These are phyloP conservation scores for Micropterix aruncella DNA, from an alignment of 2,888 invertebrate genomes.

Conservation along the genomic window DNA sequence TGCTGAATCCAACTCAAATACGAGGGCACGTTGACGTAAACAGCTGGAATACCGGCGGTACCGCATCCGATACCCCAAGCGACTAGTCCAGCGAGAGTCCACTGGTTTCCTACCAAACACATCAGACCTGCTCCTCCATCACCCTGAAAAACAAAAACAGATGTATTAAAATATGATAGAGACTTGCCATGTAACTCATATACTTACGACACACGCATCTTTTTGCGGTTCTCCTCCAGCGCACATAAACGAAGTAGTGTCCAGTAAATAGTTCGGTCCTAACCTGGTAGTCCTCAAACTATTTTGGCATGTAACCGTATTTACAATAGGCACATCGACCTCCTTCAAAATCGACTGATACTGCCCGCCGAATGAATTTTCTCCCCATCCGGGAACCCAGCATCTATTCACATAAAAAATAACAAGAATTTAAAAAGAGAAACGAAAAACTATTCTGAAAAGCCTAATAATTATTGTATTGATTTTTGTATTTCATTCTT, in stretches of 20 bases:
- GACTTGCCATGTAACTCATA: no score
- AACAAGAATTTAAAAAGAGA: no score
- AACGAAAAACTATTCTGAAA: no score
- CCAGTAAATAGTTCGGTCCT: conserved; percentile 44
- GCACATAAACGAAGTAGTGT: conserved; percentile 56
- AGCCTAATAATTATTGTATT: no score
- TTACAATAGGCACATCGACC: conserved; percentile 59
- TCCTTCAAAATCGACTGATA: conserved; percentile 58
- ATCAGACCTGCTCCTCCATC: conserved; percentile 63
- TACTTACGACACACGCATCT: conserved; percentile 62
- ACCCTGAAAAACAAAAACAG: conserved; percentile 44
- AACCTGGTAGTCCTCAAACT: conserved; percentile 50
- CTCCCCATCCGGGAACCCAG: conserved; percentile 79
- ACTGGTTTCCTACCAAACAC: conserved; percentile 38
- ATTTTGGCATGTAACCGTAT: conserved; percentile 48
- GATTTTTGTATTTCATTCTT: no score
- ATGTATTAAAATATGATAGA: no score
- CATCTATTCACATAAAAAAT: conserved; percentile 36
- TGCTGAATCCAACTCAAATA: conserved; percentile 53
- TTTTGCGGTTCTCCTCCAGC: conserved; percentile 65
- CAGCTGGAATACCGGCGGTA: conserved; percentile 53
- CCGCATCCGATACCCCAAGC: conserved; percentile 67
- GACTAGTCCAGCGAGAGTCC: conserved; percentile 52
- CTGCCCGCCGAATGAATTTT: conserved; percentile 52
- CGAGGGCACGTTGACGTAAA: conserved; percentile 60